Conservation (phyloP, 2,797 vertebrate genomes). For the Alfaro cultratus region DNA sequence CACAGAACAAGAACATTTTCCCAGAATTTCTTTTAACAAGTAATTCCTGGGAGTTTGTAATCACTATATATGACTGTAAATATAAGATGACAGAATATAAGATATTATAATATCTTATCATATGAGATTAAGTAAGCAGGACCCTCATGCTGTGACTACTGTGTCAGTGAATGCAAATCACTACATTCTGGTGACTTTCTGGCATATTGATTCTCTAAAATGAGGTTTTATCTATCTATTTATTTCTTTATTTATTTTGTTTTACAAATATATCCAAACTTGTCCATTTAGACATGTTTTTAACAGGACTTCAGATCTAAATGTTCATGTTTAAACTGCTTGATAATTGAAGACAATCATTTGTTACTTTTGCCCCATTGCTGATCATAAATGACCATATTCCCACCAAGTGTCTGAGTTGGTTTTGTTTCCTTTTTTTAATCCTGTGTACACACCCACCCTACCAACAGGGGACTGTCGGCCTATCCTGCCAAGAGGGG, state of each 20-base stretch:
- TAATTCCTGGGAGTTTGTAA: background rate
- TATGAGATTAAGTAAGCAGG: background rate
- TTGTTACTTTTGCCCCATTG: slow-evolving; percentile 10
- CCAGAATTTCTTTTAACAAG: background rate
- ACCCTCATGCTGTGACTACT: slow-evolving; percentile 31
- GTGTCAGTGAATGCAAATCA: slow-evolving; percentile 37
- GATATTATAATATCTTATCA: too few relatives aligned
- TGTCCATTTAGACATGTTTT: slow-evolving; percentile 10
- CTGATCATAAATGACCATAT: slow-evolving; percentile 29
- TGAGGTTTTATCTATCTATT: slow-evolving; percentile 38
- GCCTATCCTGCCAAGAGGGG: too few relatives aligned
- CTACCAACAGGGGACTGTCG: too few relatives aligned
- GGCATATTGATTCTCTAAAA: slow-evolving; percentile 18
- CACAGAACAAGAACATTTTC: background rate
- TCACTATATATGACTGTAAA: background rate
- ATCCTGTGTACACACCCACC: too few relatives aligned
- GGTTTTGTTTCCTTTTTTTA: slow-evolving; percentile 5
- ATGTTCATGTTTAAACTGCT: slow-evolving; percentile 24
- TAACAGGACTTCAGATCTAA: slow-evolving; percentile 7
- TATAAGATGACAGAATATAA: background rate
- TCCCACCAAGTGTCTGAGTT: background rate
- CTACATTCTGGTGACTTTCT: slow-evolving; percentile 25
- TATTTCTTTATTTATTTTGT: slow-evolving; percentile 51
- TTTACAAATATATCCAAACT: slow-evolving; percentile 20
- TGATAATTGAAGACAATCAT: slow-evolving; percentile 13